These are phyloP conservation scores for Andrena hattorfiana DNA, from an alignment of 2,888 invertebrate genomes.

Conservation along the genomic window DNA sequence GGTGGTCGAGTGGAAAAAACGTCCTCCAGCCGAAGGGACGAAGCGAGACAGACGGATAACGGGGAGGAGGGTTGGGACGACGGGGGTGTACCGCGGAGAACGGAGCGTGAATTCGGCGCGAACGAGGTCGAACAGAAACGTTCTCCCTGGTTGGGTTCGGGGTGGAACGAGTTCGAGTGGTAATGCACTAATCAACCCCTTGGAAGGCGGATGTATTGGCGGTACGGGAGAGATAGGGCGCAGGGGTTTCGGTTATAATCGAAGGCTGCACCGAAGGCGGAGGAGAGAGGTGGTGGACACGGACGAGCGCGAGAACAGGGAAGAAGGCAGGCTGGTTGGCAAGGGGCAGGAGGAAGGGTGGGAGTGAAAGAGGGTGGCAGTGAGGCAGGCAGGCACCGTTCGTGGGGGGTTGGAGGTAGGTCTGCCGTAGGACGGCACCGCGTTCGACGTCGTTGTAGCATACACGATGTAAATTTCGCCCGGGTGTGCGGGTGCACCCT, in stretches of 20 bases:
- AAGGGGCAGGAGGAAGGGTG: constrained; percentile 46
- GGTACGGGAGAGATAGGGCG: constrained; percentile 69
- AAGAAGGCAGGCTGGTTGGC: constrained; percentile 48
- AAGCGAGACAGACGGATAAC: constrained; percentile 42
- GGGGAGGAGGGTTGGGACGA: neutral
- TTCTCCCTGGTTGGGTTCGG: constrained; percentile 53
- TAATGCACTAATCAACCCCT: constrained; percentile 82
- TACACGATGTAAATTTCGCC: constrained; percentile 83
- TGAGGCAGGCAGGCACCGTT: constrained; percentile 64
- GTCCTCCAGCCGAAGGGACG: constrained; percentile 41
- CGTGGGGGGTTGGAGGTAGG: constrained; percentile 65
- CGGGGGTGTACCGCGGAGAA: constrained; percentile 44
- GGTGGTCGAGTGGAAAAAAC: constrained; percentile 36
- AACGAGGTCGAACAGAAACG: constrained; percentile 61
- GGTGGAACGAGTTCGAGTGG: constrained; percentile 76
- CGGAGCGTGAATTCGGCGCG: constrained; percentile 67
- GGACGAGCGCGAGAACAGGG: constrained; percentile 70
- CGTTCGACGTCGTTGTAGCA: constrained; percentile 80
- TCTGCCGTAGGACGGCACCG: constrained; percentile 75
- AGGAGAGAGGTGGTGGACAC: constrained; percentile 71
- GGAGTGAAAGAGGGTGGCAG: constrained; percentile 23
- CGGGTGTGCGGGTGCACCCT: constrained; percentile 80
- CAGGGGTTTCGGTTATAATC: constrained; percentile 82
- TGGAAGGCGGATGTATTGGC: constrained; percentile 79
- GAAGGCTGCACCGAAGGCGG: constrained; percentile 78